These are phyloP conservation scores for Chloroceryle inda DNA, from an alignment of 2,797 vertebrate species.

Conservation along the genomic window DNA sequence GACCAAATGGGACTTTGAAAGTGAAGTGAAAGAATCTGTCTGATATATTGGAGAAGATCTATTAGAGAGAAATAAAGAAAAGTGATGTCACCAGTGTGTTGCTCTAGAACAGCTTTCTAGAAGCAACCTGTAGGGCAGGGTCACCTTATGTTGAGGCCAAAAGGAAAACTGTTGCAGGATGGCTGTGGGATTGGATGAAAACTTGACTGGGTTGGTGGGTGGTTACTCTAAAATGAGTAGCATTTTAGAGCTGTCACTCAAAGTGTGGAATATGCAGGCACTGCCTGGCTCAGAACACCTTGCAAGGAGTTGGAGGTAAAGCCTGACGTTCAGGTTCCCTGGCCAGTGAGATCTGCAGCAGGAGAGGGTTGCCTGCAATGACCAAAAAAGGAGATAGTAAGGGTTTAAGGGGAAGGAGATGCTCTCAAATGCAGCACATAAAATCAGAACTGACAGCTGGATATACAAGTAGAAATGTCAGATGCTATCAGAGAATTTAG, in stretches of 20 bases:
- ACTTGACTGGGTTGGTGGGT: not conserved
- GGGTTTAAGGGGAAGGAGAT: not conserved
- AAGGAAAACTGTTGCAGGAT: not conserved
- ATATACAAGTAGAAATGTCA: slow-evolving; percentile 7
- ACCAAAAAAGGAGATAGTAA: not conserved
- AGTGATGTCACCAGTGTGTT: not conserved
- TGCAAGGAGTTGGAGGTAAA: not conserved
- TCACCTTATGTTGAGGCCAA: not conserved
- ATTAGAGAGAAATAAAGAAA: not conserved
- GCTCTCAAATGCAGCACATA: not conserved
- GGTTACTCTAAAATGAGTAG: slow-evolving; percentile 8
- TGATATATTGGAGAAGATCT: not conserved
- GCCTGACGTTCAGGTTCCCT: not conserved
- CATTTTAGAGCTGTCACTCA: not conserved
- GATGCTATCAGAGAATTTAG: not conserved
- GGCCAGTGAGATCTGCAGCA: not conserved
- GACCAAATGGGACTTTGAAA: not conserved
- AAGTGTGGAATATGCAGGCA: not conserved
- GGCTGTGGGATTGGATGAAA: not conserved
- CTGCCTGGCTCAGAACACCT: not conserved
- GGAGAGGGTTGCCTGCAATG: not conserved
- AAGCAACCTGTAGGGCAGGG: not conserved
- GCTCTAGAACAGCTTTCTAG: not conserved
- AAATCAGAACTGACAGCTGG: slow-evolving; percentile 27
- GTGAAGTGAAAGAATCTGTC: not conserved